Evolutionary conservation across 1,140 invertebrate genomes (phyloP).

Genomic region (Aplysia californica): DNA sequence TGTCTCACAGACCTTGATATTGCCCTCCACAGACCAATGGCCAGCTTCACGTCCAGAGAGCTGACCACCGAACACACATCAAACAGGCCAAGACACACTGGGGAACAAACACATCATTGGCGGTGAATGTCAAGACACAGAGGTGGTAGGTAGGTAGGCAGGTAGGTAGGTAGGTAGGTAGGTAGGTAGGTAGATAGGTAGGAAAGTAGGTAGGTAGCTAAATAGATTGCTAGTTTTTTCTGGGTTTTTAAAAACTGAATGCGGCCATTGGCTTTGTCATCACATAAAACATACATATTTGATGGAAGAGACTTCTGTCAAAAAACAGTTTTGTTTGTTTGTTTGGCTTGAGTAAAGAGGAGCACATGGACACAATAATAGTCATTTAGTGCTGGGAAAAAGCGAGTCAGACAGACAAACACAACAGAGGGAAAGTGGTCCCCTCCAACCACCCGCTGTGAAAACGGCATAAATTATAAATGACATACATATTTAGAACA

Average conservation of each 20-base stretch:
- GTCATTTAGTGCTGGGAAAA: not conserved
- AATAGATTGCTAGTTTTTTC: too few relatives aligned
- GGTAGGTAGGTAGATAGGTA: too few relatives aligned
- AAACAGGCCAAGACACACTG: slow-evolving; percentile 58
- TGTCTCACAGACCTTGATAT: slow-evolving; percentile 53
- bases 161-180: too few relatives aligned
- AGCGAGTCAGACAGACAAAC: not conserved
- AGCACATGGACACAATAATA: too few relatives aligned
- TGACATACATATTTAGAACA: not conserved
- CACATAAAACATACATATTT: too few relatives aligned
- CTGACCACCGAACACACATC: slow-evolving; percentile 56
- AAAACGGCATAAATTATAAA: not conserved
- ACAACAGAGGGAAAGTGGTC: not conserved
- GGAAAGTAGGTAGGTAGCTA: too few relatives aligned
- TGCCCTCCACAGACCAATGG: slow-evolving; percentile 59
- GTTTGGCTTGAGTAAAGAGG: too few relatives aligned
- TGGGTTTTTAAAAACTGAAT: not conserved
- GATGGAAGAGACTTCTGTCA: too few relatives aligned
- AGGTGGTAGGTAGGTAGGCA: not conserved
- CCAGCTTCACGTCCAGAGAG: slow-evolving; percentile 59
- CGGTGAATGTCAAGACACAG: not conserved
- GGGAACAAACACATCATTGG: not conserved
- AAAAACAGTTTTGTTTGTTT: too few relatives aligned
- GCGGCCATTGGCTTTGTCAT: too few relatives aligned
- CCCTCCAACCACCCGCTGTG: too few relatives aligned